Base-by-base conservation (phyloP, 1,140 invertebrate genomes). In the Centruroides vittatus region DNA sequence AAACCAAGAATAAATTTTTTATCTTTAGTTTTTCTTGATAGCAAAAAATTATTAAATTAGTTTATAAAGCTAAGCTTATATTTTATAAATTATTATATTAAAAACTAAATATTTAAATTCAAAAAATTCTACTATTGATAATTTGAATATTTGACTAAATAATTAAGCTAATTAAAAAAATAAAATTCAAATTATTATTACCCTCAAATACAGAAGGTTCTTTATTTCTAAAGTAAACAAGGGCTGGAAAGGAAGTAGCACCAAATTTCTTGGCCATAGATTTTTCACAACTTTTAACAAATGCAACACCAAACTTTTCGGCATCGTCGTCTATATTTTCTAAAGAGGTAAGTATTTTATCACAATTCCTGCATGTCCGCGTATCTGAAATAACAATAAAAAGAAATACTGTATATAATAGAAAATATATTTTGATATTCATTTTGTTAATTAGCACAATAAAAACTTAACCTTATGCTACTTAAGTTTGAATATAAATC, bases 251-350 rank as follows among this genome's bases (percentile, higher is more conserved):
- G 74, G 82, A 89, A 74, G 86, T 90, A 74, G 94, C 90, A 68
- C 89, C 90, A 83, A 93, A 91, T 69, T 92, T 88, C 73, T 94
- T 94, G 57, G 92, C 91, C 69, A 91, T 79, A 76, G 90, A 82
- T 81, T 93, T 93, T 78, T 95, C 92, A 79, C 92, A 92, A 73
- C 93, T 92, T 78, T 94, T 94, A 62, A 93, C 89, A 76, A 94
- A 91, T 75, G 91, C 87, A 65, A 95, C 89, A 67, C 90, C 90
- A 75, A 93, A 93, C 48, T 86, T 84, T 75, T 93, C 89, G 57
- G 89, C 92, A 75, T 93, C 90, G 76, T 93, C 89, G 78, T 93
- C 89, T 70, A 94, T 94, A 68, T 93, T 93, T 76, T 95, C 92
- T 50, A 95, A 71, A 75, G 93, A 90, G 74, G 93, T 88, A 51